Conservation (phyloP, 2,113 vertebrate genomes). For the Aegithalos caudatus region DNA sequence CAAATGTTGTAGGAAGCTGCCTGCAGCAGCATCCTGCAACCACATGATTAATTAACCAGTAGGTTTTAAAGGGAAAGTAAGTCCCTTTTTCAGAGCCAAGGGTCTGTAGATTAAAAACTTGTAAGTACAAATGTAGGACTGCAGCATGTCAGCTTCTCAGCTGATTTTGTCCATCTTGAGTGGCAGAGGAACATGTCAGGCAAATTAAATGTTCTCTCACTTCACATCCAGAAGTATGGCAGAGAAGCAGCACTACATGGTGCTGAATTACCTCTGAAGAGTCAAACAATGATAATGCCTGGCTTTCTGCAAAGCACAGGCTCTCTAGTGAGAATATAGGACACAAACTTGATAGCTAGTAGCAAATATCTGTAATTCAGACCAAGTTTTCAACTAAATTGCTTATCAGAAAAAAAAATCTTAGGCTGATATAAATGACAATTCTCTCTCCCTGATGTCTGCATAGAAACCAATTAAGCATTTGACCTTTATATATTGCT, state of each 20-base stretch:
- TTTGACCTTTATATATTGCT: neutral
- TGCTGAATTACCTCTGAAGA: neutral
- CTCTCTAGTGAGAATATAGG: neutral
- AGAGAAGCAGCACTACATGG: neutral
- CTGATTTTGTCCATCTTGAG: neutral
- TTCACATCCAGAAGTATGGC: neutral
- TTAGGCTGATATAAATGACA: neutral
- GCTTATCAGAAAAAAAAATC: neutral
- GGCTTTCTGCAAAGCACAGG: neutral
- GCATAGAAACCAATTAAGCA: neutral
- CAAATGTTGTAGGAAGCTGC: constrained; percentile 33
- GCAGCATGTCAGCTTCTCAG: neutral
- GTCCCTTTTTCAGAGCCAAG: neutral
- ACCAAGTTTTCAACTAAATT: neutral
- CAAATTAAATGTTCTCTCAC: neutral
- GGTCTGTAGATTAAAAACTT: neutral
- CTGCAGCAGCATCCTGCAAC: constrained; percentile 38
- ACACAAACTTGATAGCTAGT: neutral
- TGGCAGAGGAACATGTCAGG: neutral
- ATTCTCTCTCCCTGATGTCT: neutral
- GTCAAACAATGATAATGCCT: neutral
- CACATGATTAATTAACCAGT: constrained; percentile 44
- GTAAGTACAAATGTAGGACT: neutral
- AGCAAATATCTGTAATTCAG: neutral
- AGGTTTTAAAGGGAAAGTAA: neutral